Evolutionary conservation across 2,113 vertebrate genomes (phyloP), one percentile per base, ranked within the genome.

Genomic region (Coregonus clupeaformis): DNA sequence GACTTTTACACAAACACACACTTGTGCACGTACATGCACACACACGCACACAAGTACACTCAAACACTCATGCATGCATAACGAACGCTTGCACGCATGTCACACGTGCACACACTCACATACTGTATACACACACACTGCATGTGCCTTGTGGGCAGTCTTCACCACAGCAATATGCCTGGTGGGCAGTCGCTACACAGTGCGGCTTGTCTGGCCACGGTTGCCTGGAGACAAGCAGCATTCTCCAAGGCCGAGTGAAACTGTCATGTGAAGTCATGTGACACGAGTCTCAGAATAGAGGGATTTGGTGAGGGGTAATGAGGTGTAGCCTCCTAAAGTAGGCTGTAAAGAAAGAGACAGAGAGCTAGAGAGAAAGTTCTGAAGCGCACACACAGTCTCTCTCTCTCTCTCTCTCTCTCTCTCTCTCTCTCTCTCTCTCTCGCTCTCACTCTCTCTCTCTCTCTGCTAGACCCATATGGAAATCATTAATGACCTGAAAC

Each of bases 181-280:
- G 5, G 2, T 45, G 42, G 4, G 42, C 42, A 45, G 42, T 6
- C 9, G 4, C 42, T 11, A 11, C 60, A 7, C 60, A 6, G 22
- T 67, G 42, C 69, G 74, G 47, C 67, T 68, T 75, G 73, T 68
- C 49, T 47, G 68, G 27, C 29, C 74, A 74, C 68, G 80, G 84
- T 88, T 86, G 82, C 83, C 86, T 84, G n/a, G n/a, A n/a, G n/a
- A n/a, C n/a, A n/a, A n/a, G n/a, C n/a, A n/a, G n/a, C n/a, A n/a
- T n/a, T 84, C 72, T 68, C 75, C 25, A 74, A 55, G 30, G 78
- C 70, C 49, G 30, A 63, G 1, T 12, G 5, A 29, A 63, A 65
- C 77, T 80, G 84, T 84, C 76, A 80, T 75, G 66, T 78, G 57
- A 59, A 78, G 84, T 84, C 76, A 80, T 75, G 66, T 78, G 57